Conservation (phyloP, 1,140 invertebrate genomes). For the Pararge aegeria region DNA sequence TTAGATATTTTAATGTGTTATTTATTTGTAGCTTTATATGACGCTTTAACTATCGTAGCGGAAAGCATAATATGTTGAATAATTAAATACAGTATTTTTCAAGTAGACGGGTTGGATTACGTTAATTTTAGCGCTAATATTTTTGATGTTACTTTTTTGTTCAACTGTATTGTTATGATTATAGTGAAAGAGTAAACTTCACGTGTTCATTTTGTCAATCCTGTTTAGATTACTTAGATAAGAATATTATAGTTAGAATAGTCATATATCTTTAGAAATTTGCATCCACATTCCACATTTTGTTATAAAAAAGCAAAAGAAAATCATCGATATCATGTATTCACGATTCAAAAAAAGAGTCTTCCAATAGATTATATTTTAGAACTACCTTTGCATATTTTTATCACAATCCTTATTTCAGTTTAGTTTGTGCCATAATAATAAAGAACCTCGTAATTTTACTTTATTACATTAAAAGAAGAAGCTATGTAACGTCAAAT, state of each 20-base stretch:
- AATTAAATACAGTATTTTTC: slow-evolving; percentile 60
- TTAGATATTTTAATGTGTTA: slow-evolving; percentile 78
- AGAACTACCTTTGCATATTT: slow-evolving; percentile 32
- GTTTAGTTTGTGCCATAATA: slow-evolving; percentile 16
- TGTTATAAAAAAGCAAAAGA: slow-evolving; percentile 20
- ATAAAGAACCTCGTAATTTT: neutral
- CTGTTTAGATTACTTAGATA: slow-evolving; percentile 38
- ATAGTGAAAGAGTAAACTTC: slow-evolving; percentile 25
- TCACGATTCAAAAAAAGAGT: slow-evolving; percentile 61
- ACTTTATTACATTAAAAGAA: no score
- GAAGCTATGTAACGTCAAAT: no score
- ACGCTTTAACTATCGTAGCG: slow-evolving; percentile 63
- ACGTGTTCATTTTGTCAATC: slow-evolving; percentile 59
- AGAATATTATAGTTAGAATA: slow-evolving; percentile 34
- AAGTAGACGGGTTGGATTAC: slow-evolving; percentile 62
- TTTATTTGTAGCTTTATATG: slow-evolving; percentile 77
- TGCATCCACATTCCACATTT: slow-evolving; percentile 56
- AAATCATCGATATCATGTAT: slow-evolving; percentile 41
- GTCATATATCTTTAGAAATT: slow-evolving; percentile 35
- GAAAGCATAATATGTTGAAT: slow-evolving; percentile 45
- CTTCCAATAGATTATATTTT: slow-evolving; percentile 75
- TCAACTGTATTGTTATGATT: slow-evolving; percentile 47
- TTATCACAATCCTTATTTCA: slow-evolving; percentile 5
- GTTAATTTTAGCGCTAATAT: slow-evolving; percentile 56
- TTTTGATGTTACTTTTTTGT: slow-evolving; percentile 48